These are phyloP conservation scores for Hybognathus amarus DNA, from an alignment of 2,797 vertebrate species.

Conservation along the genomic window DNA sequence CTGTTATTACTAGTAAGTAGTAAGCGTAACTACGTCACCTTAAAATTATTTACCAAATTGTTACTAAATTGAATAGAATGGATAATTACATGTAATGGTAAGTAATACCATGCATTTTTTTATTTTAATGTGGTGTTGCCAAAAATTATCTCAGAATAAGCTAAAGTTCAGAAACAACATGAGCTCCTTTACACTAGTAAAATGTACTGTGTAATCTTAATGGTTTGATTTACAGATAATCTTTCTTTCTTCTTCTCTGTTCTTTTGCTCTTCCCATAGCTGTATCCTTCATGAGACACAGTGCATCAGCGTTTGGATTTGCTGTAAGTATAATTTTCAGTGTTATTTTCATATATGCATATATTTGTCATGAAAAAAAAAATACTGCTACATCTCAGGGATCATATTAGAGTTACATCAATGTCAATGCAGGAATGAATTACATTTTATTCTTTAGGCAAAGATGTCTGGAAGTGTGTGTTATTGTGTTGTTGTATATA, in stretches of 20 bases:
- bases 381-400: constrained; percentile 10
- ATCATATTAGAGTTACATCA: background rate
- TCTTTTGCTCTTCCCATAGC: constrained; percentile 79
- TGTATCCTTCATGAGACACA: constrained; percentile 97
- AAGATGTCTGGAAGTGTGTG: background rate
- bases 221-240: constrained; percentile 24
- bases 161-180: background rate
- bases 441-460: background rate
- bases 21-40: no score
- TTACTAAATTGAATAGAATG: no score
- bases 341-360: constrained; percentile 62
- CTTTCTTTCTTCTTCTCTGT: constrained; percentile 71
- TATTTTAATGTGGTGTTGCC: background rate
- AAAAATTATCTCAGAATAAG: background rate
- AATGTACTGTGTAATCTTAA: background rate
- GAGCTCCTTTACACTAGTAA: background rate
- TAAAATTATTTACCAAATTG: no score
- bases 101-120: background rate
- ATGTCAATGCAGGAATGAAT: background rate
- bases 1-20: no score
- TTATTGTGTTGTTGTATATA: background rate
- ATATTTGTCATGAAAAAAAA: constrained; percentile 68
- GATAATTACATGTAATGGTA: background rate
- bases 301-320: constrained; percentile 97
- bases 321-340: constrained; percentile 86